Evolutionary conservation across 1,140 invertebrate genomes (phyloP), one percentile per base, ranked within the genome.

Genomic region (Ylistrum balloti): DNA sequence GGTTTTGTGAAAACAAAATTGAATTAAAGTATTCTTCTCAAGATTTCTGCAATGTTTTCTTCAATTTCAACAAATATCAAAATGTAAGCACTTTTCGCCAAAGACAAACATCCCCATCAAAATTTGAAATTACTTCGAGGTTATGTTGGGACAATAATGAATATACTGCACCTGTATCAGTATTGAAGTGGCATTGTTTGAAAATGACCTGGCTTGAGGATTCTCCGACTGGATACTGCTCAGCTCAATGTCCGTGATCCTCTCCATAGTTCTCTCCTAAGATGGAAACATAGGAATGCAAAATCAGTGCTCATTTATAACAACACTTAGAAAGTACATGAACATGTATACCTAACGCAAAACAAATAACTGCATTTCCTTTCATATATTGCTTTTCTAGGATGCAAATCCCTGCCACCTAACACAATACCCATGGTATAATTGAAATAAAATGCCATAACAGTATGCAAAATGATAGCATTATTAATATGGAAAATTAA

Each of bases 231-330:
- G 98, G 95, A 99, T 98, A 95, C 98, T 98, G 95, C 98, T 98
- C 95, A 99, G 96, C 96, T 99, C 98, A 94, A 99, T 98, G 95
- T 99, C 98, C 95, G 99, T 98, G 97, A 99, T 97, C 95, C 98
- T 98, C 96, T 99, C 98, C 94, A 98, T 98, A 94, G 98, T 94
- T 88, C 87, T 91, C 33, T 45, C 56, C 56, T 74, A 74, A 1
- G n/a, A 28, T 74, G n/a, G 28, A 74, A 74, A 74, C 7, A 74
- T 28, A 74, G 28, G 1, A 28, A 22, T 28, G 11, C 56, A 74
- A 74, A 74, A 28, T 74, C 56, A 74, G 56, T 28, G 5, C 22
- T 74, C n/a, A 74, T 74, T 74, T 11, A 28, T 74, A 74, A 17
- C 5, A 74, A 74, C 3, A n/a, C 3, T 74, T 28, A n/a, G 22